These are phyloP conservation scores for Steinernema scapterisci DNA, from an alignment of 2,888 invertebrate genomes.

Conservation along the genomic window DNA sequence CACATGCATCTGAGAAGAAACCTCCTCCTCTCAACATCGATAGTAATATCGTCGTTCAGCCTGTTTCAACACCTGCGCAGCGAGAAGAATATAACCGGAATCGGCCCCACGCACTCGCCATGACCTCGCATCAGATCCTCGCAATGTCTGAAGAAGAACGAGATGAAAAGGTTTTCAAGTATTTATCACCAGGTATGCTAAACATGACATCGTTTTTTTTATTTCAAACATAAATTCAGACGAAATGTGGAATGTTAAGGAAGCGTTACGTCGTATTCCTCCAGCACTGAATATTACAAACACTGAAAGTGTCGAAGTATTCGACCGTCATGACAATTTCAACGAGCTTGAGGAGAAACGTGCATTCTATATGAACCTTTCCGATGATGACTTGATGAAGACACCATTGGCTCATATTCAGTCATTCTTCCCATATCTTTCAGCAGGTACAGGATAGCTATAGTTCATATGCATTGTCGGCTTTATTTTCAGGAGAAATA, in stretches of 20 bases:
- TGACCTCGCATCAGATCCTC: neutral
- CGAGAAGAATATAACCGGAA: constrained; percentile 4
- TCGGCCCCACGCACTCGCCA: neutral
- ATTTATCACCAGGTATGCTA: constrained; percentile 8
- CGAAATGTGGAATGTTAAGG: constrained; percentile 1
- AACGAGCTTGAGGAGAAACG: neutral
- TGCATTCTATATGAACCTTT: neutral
- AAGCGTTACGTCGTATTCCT: neutral
- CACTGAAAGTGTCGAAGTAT: neutral
- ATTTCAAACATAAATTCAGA: neutral
- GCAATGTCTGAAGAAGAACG: constrained; percentile 2
- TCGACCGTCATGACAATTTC: neutral
- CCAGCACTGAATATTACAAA: neutral
- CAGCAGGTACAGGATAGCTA: neutral
- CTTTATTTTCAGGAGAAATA: neutral
- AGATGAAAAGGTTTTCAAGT: constrained; percentile 8
- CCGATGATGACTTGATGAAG: neutral
- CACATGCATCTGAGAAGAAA: neutral
- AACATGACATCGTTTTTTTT: no score
- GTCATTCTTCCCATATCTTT: neutral
- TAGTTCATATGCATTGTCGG: no score
- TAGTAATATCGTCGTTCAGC: neutral
- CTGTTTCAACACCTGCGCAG: neutral
- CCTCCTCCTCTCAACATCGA: neutral
- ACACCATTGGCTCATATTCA: neutral